A percentile compares a stretch with the other conserved stretches of the same genome.
phyloP scores from a whole-genome alignment of 1,140 invertebrate species.

The Armadillidium nasatum region DNA sequence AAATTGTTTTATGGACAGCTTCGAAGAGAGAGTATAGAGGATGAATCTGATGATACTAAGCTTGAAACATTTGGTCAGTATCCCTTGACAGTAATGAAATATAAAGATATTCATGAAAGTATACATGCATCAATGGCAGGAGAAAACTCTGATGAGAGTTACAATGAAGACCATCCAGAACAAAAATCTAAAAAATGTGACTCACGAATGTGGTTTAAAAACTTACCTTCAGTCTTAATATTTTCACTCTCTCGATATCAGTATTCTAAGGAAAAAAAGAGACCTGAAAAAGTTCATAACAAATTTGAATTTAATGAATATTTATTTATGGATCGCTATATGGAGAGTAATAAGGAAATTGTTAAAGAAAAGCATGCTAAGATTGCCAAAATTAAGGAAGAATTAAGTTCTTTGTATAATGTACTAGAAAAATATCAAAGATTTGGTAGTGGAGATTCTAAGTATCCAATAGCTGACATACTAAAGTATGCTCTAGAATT shows the following conservation, averaged over 20 bases:
- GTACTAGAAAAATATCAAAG: conserved; percentile 51
- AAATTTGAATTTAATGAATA: conserved; percentile 54
- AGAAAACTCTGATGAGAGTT: conserved; percentile 37
- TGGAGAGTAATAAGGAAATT: conserved; percentile 52
- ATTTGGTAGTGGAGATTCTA: conserved; percentile 42
- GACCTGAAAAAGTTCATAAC: conserved; percentile 55
- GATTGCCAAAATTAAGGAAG: conserved; percentile 51
- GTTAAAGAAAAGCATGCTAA: conserved; percentile 51
- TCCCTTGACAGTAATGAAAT: conserved; percentile 53
- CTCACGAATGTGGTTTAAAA: conserved; percentile 50
- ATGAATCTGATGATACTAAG: conserved; percentile 42
- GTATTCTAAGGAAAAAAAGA: conserved; percentile 52
- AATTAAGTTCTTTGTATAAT: conserved; percentile 49
- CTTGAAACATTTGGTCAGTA: conserved; percentile 54
- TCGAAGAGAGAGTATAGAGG: conserved; percentile 47
- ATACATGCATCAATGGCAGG: conserved; percentile 52
- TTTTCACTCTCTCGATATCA: conserved; percentile 56
- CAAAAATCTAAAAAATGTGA: background rate
- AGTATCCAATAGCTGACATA: conserved; percentile 39
- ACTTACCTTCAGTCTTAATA: conserved; percentile 53
- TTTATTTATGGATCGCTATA: conserved; percentile 55
- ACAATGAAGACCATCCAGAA: conserved; percentile 22
- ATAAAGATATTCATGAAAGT: conserved; percentile 52
- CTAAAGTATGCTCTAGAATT: conserved; percentile 43
- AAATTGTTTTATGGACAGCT: conserved; percentile 55